Evolutionary conservation across 2,797 vertebrate genomes (phyloP), one percentile per base, ranked within the genome.

Genomic region (Tenualosa ilisha): DNA sequence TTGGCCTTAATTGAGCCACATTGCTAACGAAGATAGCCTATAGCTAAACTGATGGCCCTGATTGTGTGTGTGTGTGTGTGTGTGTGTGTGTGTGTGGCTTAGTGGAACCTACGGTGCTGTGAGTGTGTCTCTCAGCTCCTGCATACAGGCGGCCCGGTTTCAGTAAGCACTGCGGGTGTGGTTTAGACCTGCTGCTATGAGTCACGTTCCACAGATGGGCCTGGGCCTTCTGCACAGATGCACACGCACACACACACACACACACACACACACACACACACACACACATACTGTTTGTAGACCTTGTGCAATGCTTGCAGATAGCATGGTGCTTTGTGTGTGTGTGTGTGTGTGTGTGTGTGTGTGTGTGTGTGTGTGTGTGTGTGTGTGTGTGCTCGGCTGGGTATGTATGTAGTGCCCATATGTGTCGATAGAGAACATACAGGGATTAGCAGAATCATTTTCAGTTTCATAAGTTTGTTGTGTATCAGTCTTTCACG

Each of bases 101-200:
- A 49, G 46, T 49, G 46, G 50, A 51, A 6, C 50, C 8, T 5
- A 51, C 46, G 46, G 46, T 46, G 46, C 7, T 51, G 50, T 51
- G 50, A 6, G 50, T 51, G 50, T 51, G 50, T 51, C 2, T 0
- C 65, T 68, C 24, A 3, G 24, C 63, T 37, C 65, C 65, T 37
- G 31, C 31, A 6, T 31, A 72, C 31, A 5, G 31, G 65, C 31
- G 31, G 65, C 31, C 5, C 2, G 20, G 37, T 46, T 43, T 79
- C 40, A 17, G 37, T 46, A 46, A 22, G 40, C 50, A 51, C 50
- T 0, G 50, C 72, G 72, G 72, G 72, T 79, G 72, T 79, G 72
- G 72, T 79, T 79, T 79, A 46, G 40, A 79, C 72, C 72, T 79
- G 72, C 72, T 46, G 72, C 72, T 20, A 79, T 79, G 72, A 79